Evolutionary conservation across 2,113 vertebrate species (phyloP).

Genomic region (Petrocephalus zakoni): DNA sequence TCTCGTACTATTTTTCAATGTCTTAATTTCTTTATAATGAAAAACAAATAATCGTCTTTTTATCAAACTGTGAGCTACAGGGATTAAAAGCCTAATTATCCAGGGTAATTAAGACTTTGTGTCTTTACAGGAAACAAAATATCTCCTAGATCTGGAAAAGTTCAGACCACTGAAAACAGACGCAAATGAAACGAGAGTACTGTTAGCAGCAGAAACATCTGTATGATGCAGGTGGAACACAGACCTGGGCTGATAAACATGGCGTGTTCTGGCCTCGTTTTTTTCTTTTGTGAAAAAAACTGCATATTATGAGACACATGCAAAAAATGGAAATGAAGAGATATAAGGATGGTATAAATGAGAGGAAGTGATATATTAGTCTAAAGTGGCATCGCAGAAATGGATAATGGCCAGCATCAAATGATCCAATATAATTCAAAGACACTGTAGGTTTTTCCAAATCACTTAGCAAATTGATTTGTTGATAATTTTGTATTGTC

Average conservation of each 20-base stretch:
- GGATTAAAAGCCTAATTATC: background rate
- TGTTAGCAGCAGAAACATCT: background rate
- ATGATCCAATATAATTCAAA: background rate
- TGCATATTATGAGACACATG: background rate
- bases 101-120: slow-evolving; percentile 1
- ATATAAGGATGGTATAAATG: background rate
- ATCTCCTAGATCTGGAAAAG: background rate
- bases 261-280: background rate
- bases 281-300: background rate
- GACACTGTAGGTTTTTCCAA: background rate
- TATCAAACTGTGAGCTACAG: background rate
- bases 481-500: background rate
- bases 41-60: background rate
- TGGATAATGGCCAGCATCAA: background rate
- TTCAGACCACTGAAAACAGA: background rate
- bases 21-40: background rate
- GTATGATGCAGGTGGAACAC: background rate
- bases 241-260: background rate
- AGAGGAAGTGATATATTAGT: background rate
- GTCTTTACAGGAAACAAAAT: background rate
- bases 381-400: background rate
- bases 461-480: background rate
- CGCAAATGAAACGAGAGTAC: background rate
- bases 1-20: background rate
- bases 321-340: background rate